Conservation (phyloP, 2,113 vertebrate species). For the Clinocottus analis region DNA sequence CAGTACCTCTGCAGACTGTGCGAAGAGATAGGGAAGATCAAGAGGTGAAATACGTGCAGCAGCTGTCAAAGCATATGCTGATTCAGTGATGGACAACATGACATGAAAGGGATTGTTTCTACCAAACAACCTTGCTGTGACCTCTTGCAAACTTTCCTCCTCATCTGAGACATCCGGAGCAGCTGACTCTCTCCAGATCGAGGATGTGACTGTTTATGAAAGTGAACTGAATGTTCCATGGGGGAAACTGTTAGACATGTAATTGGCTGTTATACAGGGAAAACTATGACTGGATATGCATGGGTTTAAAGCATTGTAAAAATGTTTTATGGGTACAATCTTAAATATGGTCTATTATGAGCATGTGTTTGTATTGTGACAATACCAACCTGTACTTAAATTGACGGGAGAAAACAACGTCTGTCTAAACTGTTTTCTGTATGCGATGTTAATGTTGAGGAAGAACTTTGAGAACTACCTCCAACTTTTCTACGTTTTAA, state of each 20-base stretch:
- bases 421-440: not conserved
- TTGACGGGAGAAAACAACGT: not conserved
- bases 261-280: constrained; percentile 9
- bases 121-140: constrained; percentile 39
- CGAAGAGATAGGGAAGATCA: constrained; percentile 90
- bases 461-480: not conserved
- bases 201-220: constrained; percentile 54
- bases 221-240: constrained; percentile 48
- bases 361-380: constrained; percentile 1
- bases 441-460: not conserved
- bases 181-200: constrained; percentile 40
- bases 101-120: constrained; percentile 38
- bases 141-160: constrained; percentile 40
- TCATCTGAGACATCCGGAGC: constrained; percentile 29
- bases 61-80: constrained; percentile 2
- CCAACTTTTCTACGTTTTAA: not conserved
- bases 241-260: constrained; percentile 13
- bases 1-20: constrained; percentile 94
- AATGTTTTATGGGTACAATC: constrained; percentile 5
- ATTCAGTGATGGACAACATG: not conserved
- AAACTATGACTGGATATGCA: constrained; percentile 18
- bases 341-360: not conserved
- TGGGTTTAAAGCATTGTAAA: constrained; percentile 18
- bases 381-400: not conserved
- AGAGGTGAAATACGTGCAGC: constrained; percentile 83